These are phyloP conservation scores for Isoperla grammatica DNA, from an alignment of 2,888 invertebrate genomes.

Conservation along the genomic window DNA sequence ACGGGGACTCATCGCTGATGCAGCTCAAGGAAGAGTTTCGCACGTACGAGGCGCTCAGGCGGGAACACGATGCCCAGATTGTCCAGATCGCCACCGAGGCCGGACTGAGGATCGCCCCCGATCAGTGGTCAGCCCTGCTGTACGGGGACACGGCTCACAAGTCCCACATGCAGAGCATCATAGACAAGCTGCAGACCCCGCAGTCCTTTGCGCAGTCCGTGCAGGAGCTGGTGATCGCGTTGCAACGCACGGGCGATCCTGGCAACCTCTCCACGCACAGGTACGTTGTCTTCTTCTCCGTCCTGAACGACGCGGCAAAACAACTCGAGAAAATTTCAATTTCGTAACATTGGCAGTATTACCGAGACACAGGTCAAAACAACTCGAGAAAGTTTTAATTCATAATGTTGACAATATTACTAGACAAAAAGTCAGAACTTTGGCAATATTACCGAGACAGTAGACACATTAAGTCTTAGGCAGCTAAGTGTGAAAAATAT, in stretches of 20 bases:
- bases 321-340: too few relatives aligned
- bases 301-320: too few relatives aligned
- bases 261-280: constrained; percentile 66
- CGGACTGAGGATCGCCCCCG: constrained; percentile 92
- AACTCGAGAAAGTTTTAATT: too few relatives aligned
- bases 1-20: constrained; percentile 96
- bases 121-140: constrained; percentile 95
- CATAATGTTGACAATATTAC: too few relatives aligned
- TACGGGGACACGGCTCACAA: constrained; percentile 95
- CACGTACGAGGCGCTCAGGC: constrained; percentile 83
- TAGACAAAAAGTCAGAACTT: too few relatives aligned
- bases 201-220: constrained; percentile 85
- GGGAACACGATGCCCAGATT: constrained; percentile 97
- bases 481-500: too few relatives aligned
- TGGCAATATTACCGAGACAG: too few relatives aligned
- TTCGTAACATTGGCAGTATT: too few relatives aligned
- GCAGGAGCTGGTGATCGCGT: constrained; percentile 82
- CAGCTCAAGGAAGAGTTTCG: constrained; percentile 95
- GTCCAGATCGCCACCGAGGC: constrained; percentile 98
- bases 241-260: constrained; percentile 86
- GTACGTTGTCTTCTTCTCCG: too few relatives aligned
- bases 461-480: too few relatives aligned
- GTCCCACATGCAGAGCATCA: constrained; percentile 94
- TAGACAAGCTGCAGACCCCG: constrained; percentile 88
- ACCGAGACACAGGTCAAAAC: too few relatives aligned